Evolutionary conservation across 2,888 invertebrate genomes (phyloP).

Genomic region (Epiblema foenella): DNA sequence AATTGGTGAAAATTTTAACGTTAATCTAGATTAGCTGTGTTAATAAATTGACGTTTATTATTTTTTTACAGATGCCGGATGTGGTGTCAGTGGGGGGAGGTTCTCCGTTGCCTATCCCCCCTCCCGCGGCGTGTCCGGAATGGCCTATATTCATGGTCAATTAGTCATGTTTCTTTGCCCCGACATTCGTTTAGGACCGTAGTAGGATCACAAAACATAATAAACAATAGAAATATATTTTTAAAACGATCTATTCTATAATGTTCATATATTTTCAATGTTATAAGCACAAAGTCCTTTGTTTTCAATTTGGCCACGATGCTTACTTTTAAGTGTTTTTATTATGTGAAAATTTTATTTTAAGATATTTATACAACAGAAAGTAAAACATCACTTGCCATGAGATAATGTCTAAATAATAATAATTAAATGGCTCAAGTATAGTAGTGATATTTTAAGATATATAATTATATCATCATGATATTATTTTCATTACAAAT

Average conservation of each 20-base stretch:
- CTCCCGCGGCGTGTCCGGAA: constrained; percentile 77
- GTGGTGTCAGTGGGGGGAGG: constrained; percentile 78
- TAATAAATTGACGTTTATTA: constrained; percentile 11
- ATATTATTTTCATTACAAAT: constrained; percentile 47
- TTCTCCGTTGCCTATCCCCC: constrained; percentile 76
- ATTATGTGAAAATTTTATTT: constrained; percentile 13
- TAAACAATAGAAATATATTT: neutral
- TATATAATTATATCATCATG: constrained; percentile 46
- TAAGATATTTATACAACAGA: constrained; percentile 30
- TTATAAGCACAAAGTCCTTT: constrained; percentile 1
- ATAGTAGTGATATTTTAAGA: constrained; percentile 53
- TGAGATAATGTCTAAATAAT: constrained; percentile 33
- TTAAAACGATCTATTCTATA: neutral
- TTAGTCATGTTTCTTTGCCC: constrained; percentile 50
- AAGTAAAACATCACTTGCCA: constrained; percentile 47
- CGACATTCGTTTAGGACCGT: neutral
- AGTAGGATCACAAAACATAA: constrained; percentile 14
- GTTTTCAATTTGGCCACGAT: constrained; percentile 4
- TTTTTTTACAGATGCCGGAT: constrained; percentile 71
- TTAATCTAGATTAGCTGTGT: neutral
- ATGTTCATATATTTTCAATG: constrained; percentile 1
- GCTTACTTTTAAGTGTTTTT: constrained; percentile 13
- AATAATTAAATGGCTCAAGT: constrained; percentile 50
- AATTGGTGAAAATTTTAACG: neutral
- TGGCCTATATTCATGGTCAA: constrained; percentile 83